Evolutionary conservation across 2,113 vertebrate genomes (phyloP).

Genomic region (Psilopogon haemacephalus): DNA sequence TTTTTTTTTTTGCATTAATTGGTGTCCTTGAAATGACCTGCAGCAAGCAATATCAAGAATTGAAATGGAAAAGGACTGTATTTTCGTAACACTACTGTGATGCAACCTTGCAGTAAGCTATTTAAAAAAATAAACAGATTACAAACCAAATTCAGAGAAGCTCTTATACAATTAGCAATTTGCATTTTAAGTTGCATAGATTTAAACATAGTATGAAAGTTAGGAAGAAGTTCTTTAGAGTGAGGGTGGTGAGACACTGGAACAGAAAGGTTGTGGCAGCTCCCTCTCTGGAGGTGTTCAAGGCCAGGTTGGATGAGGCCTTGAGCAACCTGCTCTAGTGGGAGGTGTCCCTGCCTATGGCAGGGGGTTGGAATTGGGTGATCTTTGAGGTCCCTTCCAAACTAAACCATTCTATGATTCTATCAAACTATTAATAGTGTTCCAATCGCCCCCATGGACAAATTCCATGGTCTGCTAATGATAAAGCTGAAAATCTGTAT

Average conservation of each 20-base stretch:
- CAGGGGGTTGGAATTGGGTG: too few species aligned
- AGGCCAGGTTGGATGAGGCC: too few species aligned
- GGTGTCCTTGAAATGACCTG: neutral
- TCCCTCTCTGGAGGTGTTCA: too few species aligned
- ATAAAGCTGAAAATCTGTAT: neutral
- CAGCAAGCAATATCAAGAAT: neutral
- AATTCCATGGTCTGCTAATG: neutral
- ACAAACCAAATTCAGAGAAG: neutral
- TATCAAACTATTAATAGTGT: neutral
- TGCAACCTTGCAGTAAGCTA: neutral
- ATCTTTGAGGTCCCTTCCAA: too few species aligned
- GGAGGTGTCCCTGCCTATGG: too few species aligned
- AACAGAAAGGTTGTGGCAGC: too few species aligned
- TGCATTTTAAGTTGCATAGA: neutral
- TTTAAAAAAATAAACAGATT: neutral
- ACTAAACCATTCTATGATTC: too few species aligned
- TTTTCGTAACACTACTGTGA: neutral
- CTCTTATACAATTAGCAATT: neutral
- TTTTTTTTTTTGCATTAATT: neutral
- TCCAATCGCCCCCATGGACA: neutral
- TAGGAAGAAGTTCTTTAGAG: too few species aligned
- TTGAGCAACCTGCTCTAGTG: too few species aligned
- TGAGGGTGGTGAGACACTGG: too few species aligned
- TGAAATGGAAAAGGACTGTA: neutral
- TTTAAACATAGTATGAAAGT: too few species aligned